Base-by-base conservation (phyloP, 2,888 invertebrate species). In the Campoletis raptor region DNA sequence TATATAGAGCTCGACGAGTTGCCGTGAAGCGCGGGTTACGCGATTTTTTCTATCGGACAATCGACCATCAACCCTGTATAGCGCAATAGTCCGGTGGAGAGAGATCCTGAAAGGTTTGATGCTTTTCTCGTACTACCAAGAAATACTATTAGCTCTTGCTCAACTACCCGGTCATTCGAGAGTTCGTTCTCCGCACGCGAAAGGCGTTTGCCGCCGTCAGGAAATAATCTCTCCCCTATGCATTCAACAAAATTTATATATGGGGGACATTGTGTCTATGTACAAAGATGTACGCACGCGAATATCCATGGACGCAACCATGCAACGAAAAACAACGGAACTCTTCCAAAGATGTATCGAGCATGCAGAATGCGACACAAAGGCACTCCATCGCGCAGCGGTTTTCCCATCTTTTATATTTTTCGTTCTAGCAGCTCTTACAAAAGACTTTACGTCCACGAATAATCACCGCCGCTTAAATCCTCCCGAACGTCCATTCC, bases 131-230 rank as follows among this genome's bases (percentile, higher is more conserved):
- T 21, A 42, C 30, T 61, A 72, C 48, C 80, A 61, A 80, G 80
- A 72, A 80, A 80, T 67, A 24, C 67, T n/a, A 45, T 57, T 24
- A 2, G 24, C 9, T 57, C 37, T 66, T 4, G 67, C 69, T 52
- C 24, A 61, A 45, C 37, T 15, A 70, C 80, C 48, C 15, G 12
- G 21, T 72, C 37, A 64, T 64, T 80, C 80, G 80, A 72, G 48
- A 80, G 48, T 61, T 61, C 37, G 30, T 21, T 54, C 21, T 54
- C 21, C 54, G 54, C 12, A 6, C 57, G 30, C 30, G 30, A 30
- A 30, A 30, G 6, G 30, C 61, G 61, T 7, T 30, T 61, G 30
- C 24, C 24, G 5, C 12, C 30, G 6, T 61, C 30, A 61, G 79
- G 45, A 69, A 79, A 79, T 79, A 67, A 69, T 36, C 42, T 78